Base-by-base conservation (phyloP, 2,113 vertebrate species). In the Rhinopomastus cyanomelas region DNA sequence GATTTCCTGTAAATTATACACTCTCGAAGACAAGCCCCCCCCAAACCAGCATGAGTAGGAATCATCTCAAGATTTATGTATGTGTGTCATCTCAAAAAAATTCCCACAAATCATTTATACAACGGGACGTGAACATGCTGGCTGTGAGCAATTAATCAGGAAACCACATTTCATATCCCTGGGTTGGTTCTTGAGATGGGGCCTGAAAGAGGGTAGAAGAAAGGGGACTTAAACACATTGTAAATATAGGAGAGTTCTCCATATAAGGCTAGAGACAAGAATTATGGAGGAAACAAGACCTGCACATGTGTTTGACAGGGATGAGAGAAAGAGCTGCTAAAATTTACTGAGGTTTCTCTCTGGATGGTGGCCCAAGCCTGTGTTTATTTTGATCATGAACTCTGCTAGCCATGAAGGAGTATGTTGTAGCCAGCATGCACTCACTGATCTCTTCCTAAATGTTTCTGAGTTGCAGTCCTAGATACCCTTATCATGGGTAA, bases 1-100 rank as follows among this genome's bases (percentile, higher is more conserved):
- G 39, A 56, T 81, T 96, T 94, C 89, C 87, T 75, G 79, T 81
- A 91, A 91, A 74, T 73, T 44, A 44, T 83, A 93, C 80, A 93
- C 93, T 89, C 23, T 48, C 0, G 0, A 71, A 66, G 76, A 85
- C 34, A 60, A 83, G 64, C 21, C 52, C 60, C 80, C n/a, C 82
- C 85, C 79, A 92, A 91, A 83, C 65, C 49, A 83, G 44, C 19
- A 51, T 0, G 1, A 89, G 68, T 7, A 71, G 81, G 57, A 81
- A 89, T 44, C 73, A 81, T 39, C 65, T 72, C 60, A 44, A 76
- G 89, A 94, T 94, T 93, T 93, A 95, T 29, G 37, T 4, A 19
- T 2, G 9, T 6, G 3, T 57, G 61, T 64, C 80, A 61, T 57
- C 85, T 83, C 30, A 16, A 89, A 77, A 94, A 71, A 81, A 75